Evolutionary conservation across 1,140 invertebrate genomes (phyloP), one percentile per base, ranked within the genome.

Genomic region (Aphelinus certus): DNA sequence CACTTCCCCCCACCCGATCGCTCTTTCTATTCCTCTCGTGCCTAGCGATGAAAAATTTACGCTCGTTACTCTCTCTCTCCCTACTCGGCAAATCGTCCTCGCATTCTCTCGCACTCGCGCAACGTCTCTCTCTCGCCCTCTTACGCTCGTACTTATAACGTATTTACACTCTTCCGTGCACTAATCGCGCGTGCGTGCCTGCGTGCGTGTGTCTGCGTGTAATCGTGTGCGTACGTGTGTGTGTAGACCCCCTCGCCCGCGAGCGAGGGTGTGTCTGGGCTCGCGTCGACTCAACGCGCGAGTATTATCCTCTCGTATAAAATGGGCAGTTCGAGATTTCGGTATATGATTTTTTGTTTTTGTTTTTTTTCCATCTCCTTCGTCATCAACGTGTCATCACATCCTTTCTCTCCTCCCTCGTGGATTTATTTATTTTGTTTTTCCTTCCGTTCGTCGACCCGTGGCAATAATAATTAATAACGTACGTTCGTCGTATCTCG

Each of bases 271-370:
- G 46, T 60, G 58, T 60, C 58, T 60, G 42, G 58, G 58, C 58
- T 4, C 48, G 49, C n/a, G 56, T 78, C 76, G 77, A 64, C 7
- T 73, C 78, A 76, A 77, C 62, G 75, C 61, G 51, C 64, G 53
- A 26, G 26, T 77, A 26, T 26, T 26, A 26, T 64, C 71, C 26
- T 73, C 81, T 81, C 80, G 82, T 87, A 87, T 84, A 87, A 88
- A 87, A 87, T 86, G 82, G 86, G 86, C 85, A 87, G 86, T 88
- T 87, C 82, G 81, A 82, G 76, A 82, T 82, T 81, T 82, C 81
- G 81, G 82, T 83, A 78, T 83, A 80, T 84, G n/a, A 67, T 51
- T 61, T 66, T 48, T 53, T 57, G 71, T 43, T 49, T 74, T 68
- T 49, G 26, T 72, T 53, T 53, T 43, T 49, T 63, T 64, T 73